Conservation (phyloP, 53 echinoderm and acorn worm genomes). For the Antedon mediterranea region DNA sequence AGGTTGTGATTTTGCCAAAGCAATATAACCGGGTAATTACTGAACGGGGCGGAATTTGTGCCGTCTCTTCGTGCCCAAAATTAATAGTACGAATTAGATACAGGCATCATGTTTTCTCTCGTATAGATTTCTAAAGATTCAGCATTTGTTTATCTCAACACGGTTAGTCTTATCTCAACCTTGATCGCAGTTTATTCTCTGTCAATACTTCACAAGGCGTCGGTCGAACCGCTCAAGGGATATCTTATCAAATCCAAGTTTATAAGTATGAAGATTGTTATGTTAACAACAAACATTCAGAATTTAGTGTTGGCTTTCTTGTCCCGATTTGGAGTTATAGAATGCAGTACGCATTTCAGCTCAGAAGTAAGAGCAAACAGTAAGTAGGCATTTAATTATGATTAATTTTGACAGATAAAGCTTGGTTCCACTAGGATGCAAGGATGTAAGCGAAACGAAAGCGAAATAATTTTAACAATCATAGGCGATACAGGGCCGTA, state of each 20-base stretch:
- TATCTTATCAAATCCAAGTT: slow-evolving; percentile 27
- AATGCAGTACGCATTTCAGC: background rate
- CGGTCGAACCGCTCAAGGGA: slow-evolving; percentile 11
- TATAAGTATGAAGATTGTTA: slow-evolving; percentile 29
- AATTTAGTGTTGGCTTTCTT: background rate
- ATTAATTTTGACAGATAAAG: too few relatives aligned
- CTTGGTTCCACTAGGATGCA: too few relatives aligned
- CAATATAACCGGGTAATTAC: too few relatives aligned
- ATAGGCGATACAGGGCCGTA: too few relatives aligned
- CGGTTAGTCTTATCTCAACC: slow-evolving; percentile 29
- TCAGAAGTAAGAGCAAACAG: background rate
- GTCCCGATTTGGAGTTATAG: background rate
- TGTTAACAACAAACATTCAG: slow-evolving; percentile 9
- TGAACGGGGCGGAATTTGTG: too few relatives aligned
- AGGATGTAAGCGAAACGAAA: too few relatives aligned
- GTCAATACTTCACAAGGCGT: slow-evolving; percentile 50
- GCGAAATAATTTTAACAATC: too few relatives aligned
- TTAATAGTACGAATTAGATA: too few relatives aligned
- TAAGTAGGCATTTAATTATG: background rate
- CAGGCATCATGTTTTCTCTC: background rate
- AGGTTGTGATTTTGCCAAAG: too few relatives aligned
- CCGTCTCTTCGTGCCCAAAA: too few relatives aligned
- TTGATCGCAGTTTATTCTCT: slow-evolving; percentile 50
- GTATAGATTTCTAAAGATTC: slow-evolving; percentile 33
- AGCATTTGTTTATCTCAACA: slow-evolving; percentile 46